A percentile compares a stretch with the other conserved stretches of the same genome.
These are phyloP conservation scores for Bothrops jararaca DNA, from an alignment of 2,113 vertebrate genomes.

Conservation along the genomic window DNA sequence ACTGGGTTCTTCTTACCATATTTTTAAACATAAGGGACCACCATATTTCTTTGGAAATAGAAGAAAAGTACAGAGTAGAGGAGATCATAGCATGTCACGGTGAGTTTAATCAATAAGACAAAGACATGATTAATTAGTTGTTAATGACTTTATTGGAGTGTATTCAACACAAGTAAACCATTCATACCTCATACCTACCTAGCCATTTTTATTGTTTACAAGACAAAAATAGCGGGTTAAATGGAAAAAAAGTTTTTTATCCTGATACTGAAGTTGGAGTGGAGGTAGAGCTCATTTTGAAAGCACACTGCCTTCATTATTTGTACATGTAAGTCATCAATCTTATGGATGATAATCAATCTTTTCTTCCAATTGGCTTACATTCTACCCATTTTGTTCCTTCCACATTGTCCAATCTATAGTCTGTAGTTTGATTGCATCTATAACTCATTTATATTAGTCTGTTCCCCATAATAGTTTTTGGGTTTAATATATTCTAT, in stretches of 20 bases:
- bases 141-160: background rate
- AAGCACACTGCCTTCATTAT: background rate
- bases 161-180: background rate
- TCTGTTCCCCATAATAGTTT: background rate
- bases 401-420: background rate
- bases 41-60: background rate
- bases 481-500: background rate
- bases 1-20: background rate
- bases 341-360: background rate
- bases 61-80: background rate
- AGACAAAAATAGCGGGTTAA: background rate
- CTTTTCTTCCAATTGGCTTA: background rate
- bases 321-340: background rate
- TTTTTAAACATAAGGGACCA: background rate
- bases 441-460: background rate
- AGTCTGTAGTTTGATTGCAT: background rate
- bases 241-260: background rate
- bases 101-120: background rate
- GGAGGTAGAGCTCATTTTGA: background rate
- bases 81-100: background rate
- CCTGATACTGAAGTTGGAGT: background rate
- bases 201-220: background rate
- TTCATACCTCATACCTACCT: background rate
- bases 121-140: background rate
- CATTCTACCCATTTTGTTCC: background rate